Percentiles rank a stretch among this genome's conserved stretches.
These are phyloP conservation scores for Eupeodes corollae DNA, from an alignment of 1,140 invertebrate species.

Conservation along the genomic window DNA sequence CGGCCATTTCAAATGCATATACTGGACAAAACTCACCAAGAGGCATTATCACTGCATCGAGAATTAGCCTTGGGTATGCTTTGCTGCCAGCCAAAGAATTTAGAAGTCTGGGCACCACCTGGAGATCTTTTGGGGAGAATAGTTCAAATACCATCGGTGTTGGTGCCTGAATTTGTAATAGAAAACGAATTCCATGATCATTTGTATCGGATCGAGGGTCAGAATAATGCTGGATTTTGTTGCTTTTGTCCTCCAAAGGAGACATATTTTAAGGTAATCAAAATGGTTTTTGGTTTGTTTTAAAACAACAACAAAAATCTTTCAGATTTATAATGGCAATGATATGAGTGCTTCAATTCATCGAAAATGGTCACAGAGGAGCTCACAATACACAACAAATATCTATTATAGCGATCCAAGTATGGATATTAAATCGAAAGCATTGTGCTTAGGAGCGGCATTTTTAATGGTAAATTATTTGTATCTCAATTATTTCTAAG, in stretches of 20 bases:
- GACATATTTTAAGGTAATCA: constrained; percentile 38
- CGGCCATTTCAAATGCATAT: constrained; percentile 48
- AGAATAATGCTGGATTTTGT: constrained; percentile 25
- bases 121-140: constrained; percentile 39
- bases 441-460: constrained; percentile 39
- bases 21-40: constrained; percentile 51
- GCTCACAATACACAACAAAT: constrained; percentile 40
- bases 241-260: constrained; percentile 37
- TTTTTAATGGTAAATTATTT: constrained; percentile 39
- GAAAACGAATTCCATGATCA: constrained; percentile 31
- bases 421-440: constrained; percentile 37
- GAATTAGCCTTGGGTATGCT: constrained; percentile 39
- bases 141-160: constrained; percentile 37
- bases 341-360: constrained; percentile 39
- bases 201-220: constrained; percentile 40
- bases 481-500: neutral
- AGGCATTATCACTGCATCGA: constrained; percentile 46
- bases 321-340: constrained; percentile 31
- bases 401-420: constrained; percentile 39
- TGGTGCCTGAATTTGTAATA: constrained; percentile 36
- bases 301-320: neutral
- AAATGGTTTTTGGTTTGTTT: neutral
- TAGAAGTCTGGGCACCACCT: constrained; percentile 41
- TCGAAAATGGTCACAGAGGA: constrained; percentile 40
- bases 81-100: constrained; percentile 24